Conservation (phyloP, 2,797 vertebrate species). For the Buphagus erythrorhynchus region DNA sequence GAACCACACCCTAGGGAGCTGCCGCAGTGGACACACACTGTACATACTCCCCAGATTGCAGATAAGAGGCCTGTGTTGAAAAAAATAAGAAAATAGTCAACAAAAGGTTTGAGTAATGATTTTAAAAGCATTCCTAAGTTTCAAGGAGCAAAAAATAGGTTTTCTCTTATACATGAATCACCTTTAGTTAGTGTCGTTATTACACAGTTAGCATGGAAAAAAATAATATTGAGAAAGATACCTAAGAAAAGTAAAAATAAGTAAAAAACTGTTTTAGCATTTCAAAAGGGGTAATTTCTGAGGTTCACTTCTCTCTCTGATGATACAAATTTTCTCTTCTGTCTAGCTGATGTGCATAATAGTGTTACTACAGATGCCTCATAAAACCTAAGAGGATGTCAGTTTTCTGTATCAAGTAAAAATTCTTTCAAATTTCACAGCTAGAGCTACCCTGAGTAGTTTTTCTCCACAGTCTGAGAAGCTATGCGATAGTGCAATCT, state of each 20-base stretch:
- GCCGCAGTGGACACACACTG: accelerated
- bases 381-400: neutral
- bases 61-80: neutral
- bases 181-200: neutral
- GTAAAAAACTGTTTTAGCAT: neutral
- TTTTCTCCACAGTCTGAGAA: neutral
- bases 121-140: neutral
- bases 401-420: neutral
- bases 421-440: neutral
- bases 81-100: neutral
- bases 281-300: neutral
- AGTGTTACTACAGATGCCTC: neutral
- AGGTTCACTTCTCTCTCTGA: neutral
- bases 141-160: neutral
- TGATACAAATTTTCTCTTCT: neutral
- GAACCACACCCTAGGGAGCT: neutral
- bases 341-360: neutral
- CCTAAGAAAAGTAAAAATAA: neutral
- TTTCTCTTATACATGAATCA: neutral
- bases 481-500: neutral
- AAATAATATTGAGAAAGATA: neutral
- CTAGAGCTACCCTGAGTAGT: neutral
- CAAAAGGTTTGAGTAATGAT: neutral
- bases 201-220: neutral
- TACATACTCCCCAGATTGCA: accelerated